Evolutionary conservation across 2,113 vertebrate species (phyloP).

Genomic region (Tapirus terrestris): DNA sequence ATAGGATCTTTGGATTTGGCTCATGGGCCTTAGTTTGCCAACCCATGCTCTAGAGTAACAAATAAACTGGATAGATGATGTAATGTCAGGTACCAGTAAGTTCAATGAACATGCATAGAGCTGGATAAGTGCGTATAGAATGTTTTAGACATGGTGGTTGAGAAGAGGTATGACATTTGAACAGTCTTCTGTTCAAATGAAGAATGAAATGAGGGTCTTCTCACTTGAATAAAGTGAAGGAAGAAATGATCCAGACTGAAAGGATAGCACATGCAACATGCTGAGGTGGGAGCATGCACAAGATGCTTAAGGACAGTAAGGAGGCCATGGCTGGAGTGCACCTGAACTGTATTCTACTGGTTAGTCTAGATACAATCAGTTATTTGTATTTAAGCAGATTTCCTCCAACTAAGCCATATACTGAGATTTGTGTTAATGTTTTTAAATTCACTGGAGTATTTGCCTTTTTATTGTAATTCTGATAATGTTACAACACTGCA

Average conservation of each 20-base stretch:
- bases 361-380: not conserved
- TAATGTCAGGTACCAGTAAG: not conserved
- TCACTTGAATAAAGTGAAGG: not conserved
- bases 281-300: not conserved
- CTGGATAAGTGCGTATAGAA: not conserved
- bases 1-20: not conserved
- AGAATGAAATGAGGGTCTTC: not conserved
- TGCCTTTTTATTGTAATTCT: not conserved
- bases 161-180: not conserved
- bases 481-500: not conserved
- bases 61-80: not conserved
- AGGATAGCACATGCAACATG: not conserved
- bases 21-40: not conserved
- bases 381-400: not conserved
- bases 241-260: not conserved
- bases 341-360: not conserved
- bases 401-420: not conserved
- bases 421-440: not conserved
- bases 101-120: not conserved
- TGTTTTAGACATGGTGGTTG: not conserved
- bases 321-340: not conserved
- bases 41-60: not conserved
- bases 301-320: not conserved
- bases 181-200: not conserved
- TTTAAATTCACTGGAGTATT: not conserved